Evolutionary conservation across 2,888 invertebrate genomes (phyloP), one percentile per base, ranked within the genome.

Genomic region (Acholoe squamosa): DNA sequence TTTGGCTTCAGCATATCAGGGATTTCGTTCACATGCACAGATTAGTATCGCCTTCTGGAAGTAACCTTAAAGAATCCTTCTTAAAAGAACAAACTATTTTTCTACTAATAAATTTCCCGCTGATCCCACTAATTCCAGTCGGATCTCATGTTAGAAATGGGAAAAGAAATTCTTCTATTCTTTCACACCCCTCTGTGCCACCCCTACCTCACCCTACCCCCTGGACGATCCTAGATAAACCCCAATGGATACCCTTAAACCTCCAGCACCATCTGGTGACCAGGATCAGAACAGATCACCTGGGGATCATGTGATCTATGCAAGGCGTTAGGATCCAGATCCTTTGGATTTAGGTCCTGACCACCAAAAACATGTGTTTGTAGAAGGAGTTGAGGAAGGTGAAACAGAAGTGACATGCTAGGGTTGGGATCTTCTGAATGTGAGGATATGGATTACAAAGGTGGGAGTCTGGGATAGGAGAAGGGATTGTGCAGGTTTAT

Each of bases 181-280:
- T 43, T 43, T 43, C 10, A 43, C 19, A 33, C 31, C 1, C 5
- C 3, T 67, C 67, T 28, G 25, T 12, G 7, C 67, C 67, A 1
- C 67, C 84, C 34, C 84, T 25, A 0, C 19, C 10, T 25, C n/a
- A 43, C 43, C 43, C 43, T 31, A 76, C 76, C 76, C 76, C 76
- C 25, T 76, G 5, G 22, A 28, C 25, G 76, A 61, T 61, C 61
- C 61, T n/a, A 3, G 61, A 61, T 61, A 61, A 61, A 61, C 61
- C 61, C 61, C 71, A 71, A 25, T 25, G 14, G 71, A 28, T 28
- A 22, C 71, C 71, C 71, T 25, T 28, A 80, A 80, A 80, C 80
- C 80, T 22, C 80, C 34, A 43, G n/a, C 80, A 34, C 80, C 80
- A 80, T 80, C 80, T 80, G 80, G 80, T 43, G 80, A 19, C 80